Base-by-base conservation (phyloP, 2,797 vertebrate species). In the Pipistrellus nathusii region DNA sequence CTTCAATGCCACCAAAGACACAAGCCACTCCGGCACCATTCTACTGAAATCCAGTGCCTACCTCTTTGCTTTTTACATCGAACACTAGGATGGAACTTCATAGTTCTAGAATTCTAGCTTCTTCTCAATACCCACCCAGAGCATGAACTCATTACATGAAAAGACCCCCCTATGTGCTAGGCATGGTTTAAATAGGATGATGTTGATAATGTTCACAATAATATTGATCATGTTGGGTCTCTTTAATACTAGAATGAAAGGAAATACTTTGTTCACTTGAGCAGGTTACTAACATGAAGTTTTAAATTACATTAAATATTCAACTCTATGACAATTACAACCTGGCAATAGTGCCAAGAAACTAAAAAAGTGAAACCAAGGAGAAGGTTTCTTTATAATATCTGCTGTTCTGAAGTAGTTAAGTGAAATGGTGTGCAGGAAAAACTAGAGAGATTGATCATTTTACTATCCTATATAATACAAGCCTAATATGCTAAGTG, bases 231-330 rank as follows among this genome's bases (percentile, higher is more conserved):
- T 21, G 8, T 68, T 25, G 10, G 5, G 18, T 78, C 23, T 84
- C 44, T 53, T 73, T 66, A 35, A 85, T 51, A 72, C 8, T n/a
- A 68, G 14, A 9, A 35, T 77, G 46, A 25, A 44, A 72, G 48
- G 57, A 90, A 88, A 55, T 20, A 77, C 66, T 32, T 71, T 48
- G 25, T 62, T 91, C 27, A 35, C 48, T 35, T 76, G 10, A 90
- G 38, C 12, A n/a, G 35, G 38, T 76, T 78, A n/a, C 76, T 82
- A 51, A 75, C 41, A 72, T 57, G 21, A 86, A 84, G 6, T 48
- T 80, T 72, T 76, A 83, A 68, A 83, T 35, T 18, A 13, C 64
- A 76, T 81, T 80, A 76, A 86, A 69, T 87, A 75, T 76, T 88
- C 17, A 81, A 20, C 27, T n/a, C 25, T 46, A 2, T 41, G 6